Base-by-base conservation (phyloP, 92 coral and sea anemone species). In the Siderastrea siderea region DNA sequence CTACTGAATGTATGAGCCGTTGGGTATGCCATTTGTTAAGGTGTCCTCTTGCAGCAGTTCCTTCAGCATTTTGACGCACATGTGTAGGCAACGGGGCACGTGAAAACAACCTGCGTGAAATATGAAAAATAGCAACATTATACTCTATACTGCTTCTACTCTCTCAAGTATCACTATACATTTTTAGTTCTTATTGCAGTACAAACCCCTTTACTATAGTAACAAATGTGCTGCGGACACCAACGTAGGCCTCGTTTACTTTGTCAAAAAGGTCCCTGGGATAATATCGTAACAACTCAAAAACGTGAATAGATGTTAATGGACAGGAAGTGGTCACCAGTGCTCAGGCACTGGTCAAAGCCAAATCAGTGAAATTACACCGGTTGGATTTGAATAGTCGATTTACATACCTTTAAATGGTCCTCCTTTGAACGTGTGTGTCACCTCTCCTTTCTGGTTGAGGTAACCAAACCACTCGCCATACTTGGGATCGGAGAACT, bases 381-480 rank as follows among this genome's bases (percentile, higher is more conserved):
- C 17, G 17, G 15, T 26, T 62, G 67, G 67, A 4, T 62, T 9
- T 73, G 51, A 47, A 55, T 64, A 8, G n/a, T 13, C 43, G 49
- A 50, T 6, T 7, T 19, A 49, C 45, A 15, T 84, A 92, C 96
- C 96, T 95, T 95, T 95, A 78, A 75, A 94, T 26, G 95, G 96
- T 26, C 97, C 98, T 14, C 97, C 97, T 81, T 96, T 96, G 72
- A 96, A 91, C 3, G 93, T 74, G 19, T 96, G 98, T 7, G 97
- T 92, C n/a, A 92, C 91, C 45, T 96, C 93, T 15, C 98, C 98
- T 68, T 85, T 80, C 69, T 90, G 91, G 82, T 85, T 90, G 55
- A 96, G 93, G 67, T 90, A 96, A 5, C 99, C 98, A 68, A 72
- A 91, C 99, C 99, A 96, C 75, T 94, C 99, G 14, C 98, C 98